These are phyloP conservation scores for Azorinus chamasolen DNA, from an alignment of 2,888 invertebrate genomes.

Conservation along the genomic window DNA sequence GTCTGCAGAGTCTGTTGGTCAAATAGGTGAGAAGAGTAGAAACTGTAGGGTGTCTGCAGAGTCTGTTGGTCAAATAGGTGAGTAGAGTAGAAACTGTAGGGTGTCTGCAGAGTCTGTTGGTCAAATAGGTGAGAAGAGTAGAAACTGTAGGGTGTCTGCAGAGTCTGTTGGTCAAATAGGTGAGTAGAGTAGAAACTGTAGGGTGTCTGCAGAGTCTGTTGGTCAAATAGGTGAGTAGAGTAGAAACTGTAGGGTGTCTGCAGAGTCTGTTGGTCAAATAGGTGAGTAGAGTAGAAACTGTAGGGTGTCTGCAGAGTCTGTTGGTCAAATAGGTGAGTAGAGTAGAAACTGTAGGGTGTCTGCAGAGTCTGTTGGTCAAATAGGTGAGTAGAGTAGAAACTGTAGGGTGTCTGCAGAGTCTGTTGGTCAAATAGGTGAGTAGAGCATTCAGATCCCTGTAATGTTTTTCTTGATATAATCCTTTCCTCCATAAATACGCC, in stretches of 20 bases:
- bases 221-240: constrained; percentile 23
- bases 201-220: constrained; percentile 60
- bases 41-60: constrained; percentile 66
- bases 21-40: constrained; percentile 40
- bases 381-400: constrained; percentile 31
- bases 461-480: no score
- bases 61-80: constrained; percentile 37
- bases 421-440: constrained; percentile 39
- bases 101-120: constrained; percentile 57
- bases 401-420: constrained; percentile 63
- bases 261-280: constrained; percentile 42
- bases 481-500: no score
- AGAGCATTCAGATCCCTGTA: no score
- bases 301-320: constrained; percentile 58
- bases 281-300: constrained; percentile 36
- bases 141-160: constrained; percentile 63
- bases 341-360: constrained; percentile 61
- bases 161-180: constrained; percentile 43
- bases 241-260: constrained; percentile 61
- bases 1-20: constrained; percentile 45
- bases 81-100: constrained; percentile 61
- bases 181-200: constrained; percentile 40
- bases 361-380: constrained; percentile 40
- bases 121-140: constrained; percentile 18
- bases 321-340: constrained; percentile 37